Evolutionary conservation across 35 echinoderm and acorn worm species (phyloP).

Genomic region (Amphiura filiformis): DNA sequence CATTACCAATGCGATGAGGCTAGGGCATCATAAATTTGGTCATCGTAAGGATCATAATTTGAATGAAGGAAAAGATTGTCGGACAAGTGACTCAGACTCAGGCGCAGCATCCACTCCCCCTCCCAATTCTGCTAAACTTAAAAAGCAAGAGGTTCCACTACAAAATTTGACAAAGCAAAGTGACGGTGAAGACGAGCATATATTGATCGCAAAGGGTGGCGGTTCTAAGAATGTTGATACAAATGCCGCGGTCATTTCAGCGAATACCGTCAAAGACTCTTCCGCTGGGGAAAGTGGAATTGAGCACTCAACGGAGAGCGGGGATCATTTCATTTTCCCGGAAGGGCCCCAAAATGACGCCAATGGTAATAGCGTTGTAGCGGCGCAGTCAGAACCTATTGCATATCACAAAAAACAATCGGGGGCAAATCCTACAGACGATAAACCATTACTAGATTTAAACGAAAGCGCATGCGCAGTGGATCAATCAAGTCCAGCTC

Average conservation of each 20-base stretch:
- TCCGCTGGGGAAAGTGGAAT: neutral
- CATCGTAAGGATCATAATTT: slow-evolving; percentile 12
- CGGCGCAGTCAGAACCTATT: too few species aligned
- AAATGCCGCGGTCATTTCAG: too few species aligned
- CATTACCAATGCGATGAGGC: slow-evolving; percentile 35
- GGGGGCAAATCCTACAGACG: neutral
- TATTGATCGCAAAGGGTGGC: neutral
- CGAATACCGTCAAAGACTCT: neutral
- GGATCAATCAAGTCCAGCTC: neutral
- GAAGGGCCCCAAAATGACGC: neutral
- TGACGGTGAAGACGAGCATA: neutral
- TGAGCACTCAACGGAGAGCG: neutral
- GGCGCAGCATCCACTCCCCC: neutral
- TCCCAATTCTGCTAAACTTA: neutral
- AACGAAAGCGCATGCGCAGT: neutral
- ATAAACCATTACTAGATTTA: neutral
- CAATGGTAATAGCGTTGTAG: neutral
- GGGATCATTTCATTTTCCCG: neutral
- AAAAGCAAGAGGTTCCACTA: neutral
- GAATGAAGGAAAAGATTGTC: neutral
- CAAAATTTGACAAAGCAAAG: neutral
- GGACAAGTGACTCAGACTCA: slow-evolving; percentile 19
- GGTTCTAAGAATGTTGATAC: neutral
- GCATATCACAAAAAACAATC: neutral
- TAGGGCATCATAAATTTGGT: slow-evolving; percentile 32